phyloP scores from a whole-genome alignment of 2,797 vertebrate genomes.

The Okamejei kenojei region DNA sequence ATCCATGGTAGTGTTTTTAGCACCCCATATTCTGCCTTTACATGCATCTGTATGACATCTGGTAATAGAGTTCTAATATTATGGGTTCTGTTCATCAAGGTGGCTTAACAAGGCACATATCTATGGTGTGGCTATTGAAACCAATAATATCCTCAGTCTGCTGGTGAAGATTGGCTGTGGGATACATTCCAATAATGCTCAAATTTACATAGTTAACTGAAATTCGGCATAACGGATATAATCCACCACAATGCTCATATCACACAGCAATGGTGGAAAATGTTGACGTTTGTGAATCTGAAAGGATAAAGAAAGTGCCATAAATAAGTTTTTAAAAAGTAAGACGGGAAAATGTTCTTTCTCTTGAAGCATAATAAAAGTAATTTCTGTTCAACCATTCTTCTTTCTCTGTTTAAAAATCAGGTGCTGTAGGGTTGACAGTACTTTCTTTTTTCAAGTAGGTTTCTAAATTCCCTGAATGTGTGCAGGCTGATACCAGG shows the following conservation, averaged over 20 bases:
- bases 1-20: background rate
- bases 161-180: background rate
- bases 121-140: background rate
- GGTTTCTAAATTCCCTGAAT: background rate
- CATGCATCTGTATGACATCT: background rate
- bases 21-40: background rate
- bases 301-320: background rate
- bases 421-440: too few species aligned
- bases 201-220: background rate
- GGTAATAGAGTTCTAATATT: background rate
- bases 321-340: background rate
- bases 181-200: background rate
- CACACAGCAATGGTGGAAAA: background rate
- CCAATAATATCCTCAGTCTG: background rate
- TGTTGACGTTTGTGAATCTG: background rate
- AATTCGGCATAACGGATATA: background rate
- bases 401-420: background rate
- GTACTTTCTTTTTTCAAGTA: background rate
- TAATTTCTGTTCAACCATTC: background rate
- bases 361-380: background rate
- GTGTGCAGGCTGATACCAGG: background rate
- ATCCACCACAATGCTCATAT: background rate
- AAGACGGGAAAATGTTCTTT: background rate
- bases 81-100: background rate
- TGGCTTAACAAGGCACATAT: too few species aligned